phyloP scores from a whole-genome alignment of 2,797 vertebrate genomes.

The Choloepus didactylus region DNA sequence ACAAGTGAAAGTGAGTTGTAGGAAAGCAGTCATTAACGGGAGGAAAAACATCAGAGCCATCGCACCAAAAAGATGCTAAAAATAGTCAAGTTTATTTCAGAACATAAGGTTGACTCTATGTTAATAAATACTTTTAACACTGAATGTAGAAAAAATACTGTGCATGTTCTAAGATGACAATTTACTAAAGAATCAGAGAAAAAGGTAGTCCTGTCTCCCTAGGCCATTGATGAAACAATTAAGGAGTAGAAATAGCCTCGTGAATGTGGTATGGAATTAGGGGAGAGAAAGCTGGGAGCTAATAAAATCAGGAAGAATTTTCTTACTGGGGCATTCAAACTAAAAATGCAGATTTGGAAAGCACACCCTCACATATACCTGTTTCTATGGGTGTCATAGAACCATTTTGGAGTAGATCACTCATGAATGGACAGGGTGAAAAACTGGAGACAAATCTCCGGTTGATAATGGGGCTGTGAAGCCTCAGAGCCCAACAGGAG shows the following conservation, averaged over 20 bases:
- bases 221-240: background rate
- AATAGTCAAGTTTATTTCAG: constrained; percentile 76
- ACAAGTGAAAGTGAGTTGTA: background rate
- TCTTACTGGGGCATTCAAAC: background rate
- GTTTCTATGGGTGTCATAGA: background rate
- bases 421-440: background rate
- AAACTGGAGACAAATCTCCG: background rate
- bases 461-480: background rate
- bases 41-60: constrained; percentile 43
- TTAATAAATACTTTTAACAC: constrained; percentile 75
- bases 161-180: background rate
- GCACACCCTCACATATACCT: background rate
- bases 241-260: background rate
- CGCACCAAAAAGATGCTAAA: constrained; percentile 21
- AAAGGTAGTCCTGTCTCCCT: background rate
- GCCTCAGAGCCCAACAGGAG: background rate
- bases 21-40: background rate
- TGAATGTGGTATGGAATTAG: background rate
- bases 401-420: background rate
- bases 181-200: constrained; percentile 16
- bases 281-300: background rate
- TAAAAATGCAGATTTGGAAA: constrained; percentile 37
- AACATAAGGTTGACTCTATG: constrained; percentile 52
- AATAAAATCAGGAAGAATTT: background rate
- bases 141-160: constrained; percentile 52